phyloP scores from a whole-genome alignment of 2,797 vertebrate genomes.

The Pteronotus mesoamericanus region DNA sequence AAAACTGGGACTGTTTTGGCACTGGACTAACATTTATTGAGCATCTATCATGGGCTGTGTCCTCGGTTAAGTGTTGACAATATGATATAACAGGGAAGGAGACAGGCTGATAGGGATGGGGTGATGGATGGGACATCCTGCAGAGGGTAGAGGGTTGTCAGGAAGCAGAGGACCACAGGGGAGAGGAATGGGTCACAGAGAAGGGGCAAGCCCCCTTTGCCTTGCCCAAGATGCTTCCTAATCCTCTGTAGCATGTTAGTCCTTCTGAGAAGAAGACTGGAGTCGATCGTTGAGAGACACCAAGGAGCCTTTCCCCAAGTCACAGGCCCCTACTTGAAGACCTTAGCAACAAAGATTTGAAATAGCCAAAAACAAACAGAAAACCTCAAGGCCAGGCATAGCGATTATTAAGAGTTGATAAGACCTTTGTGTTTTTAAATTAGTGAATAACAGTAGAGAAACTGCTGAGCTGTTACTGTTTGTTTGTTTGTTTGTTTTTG shows the following conservation, averaged over 20 bases:
- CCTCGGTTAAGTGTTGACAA: neutral
- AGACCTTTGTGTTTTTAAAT: neutral
- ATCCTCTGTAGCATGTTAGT: neutral
- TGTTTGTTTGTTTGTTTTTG: too few relatives aligned
- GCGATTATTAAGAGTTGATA: neutral
- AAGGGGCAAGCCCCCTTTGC: neutral
- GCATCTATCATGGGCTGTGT: fast-evolving
- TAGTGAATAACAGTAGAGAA: neutral
- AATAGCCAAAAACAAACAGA: neutral
- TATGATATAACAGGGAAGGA: neutral
- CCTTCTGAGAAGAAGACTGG: neutral
- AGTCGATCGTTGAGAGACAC: neutral
- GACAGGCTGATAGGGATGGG: neutral
- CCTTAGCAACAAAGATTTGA: neutral
- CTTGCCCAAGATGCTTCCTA: neutral
- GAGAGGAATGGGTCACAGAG: neutral
- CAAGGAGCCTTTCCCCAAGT: neutral
- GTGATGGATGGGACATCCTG: fast-evolving
- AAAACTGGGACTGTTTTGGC: neutral
- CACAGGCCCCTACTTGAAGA: neutral
- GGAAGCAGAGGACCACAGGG: neutral
- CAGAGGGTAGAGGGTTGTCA: neutral
- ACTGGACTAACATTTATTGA: neutral
- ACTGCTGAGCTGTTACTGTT: neutral
- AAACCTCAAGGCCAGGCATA: neutral